Evolutionary conservation across 1,140 invertebrate species (phyloP), one percentile per base, ranked within the genome.

Genomic region (Reticulitermes speratus): DNA sequence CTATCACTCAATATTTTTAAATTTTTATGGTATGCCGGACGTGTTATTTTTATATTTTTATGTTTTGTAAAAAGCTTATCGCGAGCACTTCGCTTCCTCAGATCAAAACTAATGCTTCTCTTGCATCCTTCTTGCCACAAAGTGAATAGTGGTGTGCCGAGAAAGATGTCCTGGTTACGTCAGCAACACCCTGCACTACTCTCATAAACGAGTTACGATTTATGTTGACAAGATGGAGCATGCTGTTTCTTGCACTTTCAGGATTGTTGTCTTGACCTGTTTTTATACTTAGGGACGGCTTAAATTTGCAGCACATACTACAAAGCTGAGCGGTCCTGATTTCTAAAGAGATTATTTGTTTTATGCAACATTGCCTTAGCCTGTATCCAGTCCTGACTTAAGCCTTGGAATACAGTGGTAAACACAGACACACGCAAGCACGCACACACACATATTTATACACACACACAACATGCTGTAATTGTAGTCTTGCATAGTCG

Each of bases 191-290:
- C 45, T 65, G 12, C 21, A 23, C 59, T 65, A 3, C 59, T 23
- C 65, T 75, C 65, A 75, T 75, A 75, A 75, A 75, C n/a, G 65
- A 75, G n/a, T 75, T 75, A 75, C n/a, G 65, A 75, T 30, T 14
- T 30, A 8, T 75, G 65, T 25, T 75, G 65, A 75, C 65, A 75
- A 8, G 65, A 30, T 30, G 65, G n/a, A 75, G 65, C 65, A 16
- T n/a, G 65, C 25, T 75, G 65, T 75, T 9, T 75, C 65, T 30
- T 75, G n/a, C 65, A 30, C 65, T 75, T n/a, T 30, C 9, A n/a
- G 25, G 65, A 30, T n/a, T 75, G 65, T 75, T 75, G n/a, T 75
- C 65, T 75, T 75, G 65, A 75, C 65, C 65, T 75, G 65, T 16
- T 30, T 75, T 55, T 48, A 11, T 48, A 16, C 3, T 48, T 2